Evolutionary conservation across 2,113 vertebrate species (phyloP).

Genomic region (Camelus dromedarius): DNA sequence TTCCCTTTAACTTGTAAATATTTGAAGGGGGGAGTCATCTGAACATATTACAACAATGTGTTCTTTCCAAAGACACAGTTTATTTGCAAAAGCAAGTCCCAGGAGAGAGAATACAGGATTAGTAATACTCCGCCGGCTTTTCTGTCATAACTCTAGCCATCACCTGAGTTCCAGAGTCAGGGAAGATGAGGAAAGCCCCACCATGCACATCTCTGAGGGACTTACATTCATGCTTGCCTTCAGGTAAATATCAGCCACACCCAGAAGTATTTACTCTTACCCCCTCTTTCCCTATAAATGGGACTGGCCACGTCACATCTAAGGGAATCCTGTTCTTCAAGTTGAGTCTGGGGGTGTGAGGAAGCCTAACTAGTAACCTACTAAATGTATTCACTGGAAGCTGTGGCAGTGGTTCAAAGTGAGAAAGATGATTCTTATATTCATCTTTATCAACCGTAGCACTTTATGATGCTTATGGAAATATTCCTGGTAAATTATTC

Average conservation of each 20-base stretch:
- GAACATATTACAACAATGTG: neutral
- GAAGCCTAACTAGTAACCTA: conserved; percentile 30
- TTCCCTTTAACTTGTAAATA: neutral
- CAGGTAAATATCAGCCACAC: neutral
- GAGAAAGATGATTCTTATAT: conserved; percentile 69
- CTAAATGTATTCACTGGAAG: conserved; percentile 57
- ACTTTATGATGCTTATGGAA: conserved; percentile 82
- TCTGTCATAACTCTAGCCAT: neutral
- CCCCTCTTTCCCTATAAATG: neutral
- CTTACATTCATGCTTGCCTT: neutral
- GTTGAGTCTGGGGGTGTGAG: neutral
- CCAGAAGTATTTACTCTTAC: neutral
- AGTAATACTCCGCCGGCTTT: neutral
- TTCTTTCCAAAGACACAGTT: neutral
- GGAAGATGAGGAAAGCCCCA: neutral
- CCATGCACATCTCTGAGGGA: neutral
- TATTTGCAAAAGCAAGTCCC: neutral
- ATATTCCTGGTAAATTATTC: conserved; percentile 81
- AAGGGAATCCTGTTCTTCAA: conserved; percentile 14
- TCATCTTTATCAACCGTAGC: conserved; percentile 76
- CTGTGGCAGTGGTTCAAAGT: conserved; percentile 52
- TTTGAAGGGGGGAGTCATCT: neutral
- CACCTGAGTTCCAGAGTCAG: neutral
- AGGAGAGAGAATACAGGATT: neutral
- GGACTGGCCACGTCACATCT: neutral